Percentiles rank a stretch among this genome's conserved stretches.
Evolutionary conservation across 1,140 invertebrate species (phyloP).

Genomic region (Cheumatopsyche charites): DNA sequence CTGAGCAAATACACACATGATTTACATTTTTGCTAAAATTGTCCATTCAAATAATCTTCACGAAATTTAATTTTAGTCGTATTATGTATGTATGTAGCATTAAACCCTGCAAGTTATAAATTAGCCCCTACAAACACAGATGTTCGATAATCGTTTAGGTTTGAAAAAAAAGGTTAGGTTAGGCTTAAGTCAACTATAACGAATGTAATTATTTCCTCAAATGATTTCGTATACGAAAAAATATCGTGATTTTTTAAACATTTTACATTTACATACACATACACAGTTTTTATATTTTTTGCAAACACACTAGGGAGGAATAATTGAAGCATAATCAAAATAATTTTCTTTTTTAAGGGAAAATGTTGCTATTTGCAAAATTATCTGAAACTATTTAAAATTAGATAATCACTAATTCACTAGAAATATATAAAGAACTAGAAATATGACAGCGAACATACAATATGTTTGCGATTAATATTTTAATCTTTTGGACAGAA

Average conservation of each 20-base stretch:
- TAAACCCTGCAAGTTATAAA: conserved; percentile 43
- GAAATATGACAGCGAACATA: conserved; percentile 7
- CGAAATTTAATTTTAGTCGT: conserved; percentile 9
- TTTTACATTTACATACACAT: no score
- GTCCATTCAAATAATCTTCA: no score
- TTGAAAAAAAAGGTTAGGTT: no score
- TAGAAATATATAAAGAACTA: conserved; percentile 30
- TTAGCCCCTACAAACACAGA: conserved; percentile 40
- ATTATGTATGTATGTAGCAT: conserved; percentile 29
- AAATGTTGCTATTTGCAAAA: not conserved
- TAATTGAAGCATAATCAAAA: not conserved
- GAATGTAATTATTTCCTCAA: not conserved
- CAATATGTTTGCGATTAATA: conserved; percentile 7
- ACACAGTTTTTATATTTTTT: no score
- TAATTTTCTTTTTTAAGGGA: not conserved
- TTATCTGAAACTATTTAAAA: not conserved
- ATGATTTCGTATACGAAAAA: conserved; percentile 26
- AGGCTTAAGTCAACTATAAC: no score
- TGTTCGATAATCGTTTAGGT: conserved; percentile 25
- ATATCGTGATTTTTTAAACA: conserved; percentile 1
- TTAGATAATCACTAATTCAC: conserved; percentile 14
- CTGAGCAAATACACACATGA: not conserved
- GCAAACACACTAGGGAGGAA: conserved; percentile 9
- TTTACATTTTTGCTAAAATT: conserved; percentile 24
- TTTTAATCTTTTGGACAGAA: conserved; percentile 37